These are phyloP conservation scores for Adelges cooleyi DNA, from an alignment of 1,140 invertebrate genomes.

Conservation along the genomic window DNA sequence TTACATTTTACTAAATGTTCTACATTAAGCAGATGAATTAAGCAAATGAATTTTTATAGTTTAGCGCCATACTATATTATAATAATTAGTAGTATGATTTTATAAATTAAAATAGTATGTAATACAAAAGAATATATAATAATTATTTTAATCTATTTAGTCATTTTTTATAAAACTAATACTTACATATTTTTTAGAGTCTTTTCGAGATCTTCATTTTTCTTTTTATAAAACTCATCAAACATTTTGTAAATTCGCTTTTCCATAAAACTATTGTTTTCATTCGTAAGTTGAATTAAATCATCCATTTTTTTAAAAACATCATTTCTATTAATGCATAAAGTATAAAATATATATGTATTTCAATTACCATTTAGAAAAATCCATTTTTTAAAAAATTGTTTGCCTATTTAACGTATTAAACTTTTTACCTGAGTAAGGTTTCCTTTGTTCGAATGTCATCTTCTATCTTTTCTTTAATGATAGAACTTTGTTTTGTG, in stretches of 20 bases:
- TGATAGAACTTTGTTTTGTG: not conserved
- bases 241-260: not conserved
- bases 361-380: no score
- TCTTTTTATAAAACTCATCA: not conserved
- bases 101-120: no score
- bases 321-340: not conserved
- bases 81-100: no score
- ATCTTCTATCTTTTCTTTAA: conserved; percentile 3
- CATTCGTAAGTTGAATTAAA: not conserved
- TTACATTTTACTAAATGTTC: no score
- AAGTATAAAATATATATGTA: no score
- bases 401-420: no score
- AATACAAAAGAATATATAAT: no score
- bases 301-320: conserved; percentile 5
- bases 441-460: conserved; percentile 1
- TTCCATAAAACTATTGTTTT: not conserved
- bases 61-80: no score
- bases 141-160: no score
- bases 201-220: not conserved
- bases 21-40: no score
- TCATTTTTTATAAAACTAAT: not conserved
- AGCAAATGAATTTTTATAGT: no score
- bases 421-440: not conserved
- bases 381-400: no score
- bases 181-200: conserved; percentile 5